Evolutionary conservation across 2,888 invertebrate species (phyloP).

Genomic region (Toxonevra muliebris): DNA sequence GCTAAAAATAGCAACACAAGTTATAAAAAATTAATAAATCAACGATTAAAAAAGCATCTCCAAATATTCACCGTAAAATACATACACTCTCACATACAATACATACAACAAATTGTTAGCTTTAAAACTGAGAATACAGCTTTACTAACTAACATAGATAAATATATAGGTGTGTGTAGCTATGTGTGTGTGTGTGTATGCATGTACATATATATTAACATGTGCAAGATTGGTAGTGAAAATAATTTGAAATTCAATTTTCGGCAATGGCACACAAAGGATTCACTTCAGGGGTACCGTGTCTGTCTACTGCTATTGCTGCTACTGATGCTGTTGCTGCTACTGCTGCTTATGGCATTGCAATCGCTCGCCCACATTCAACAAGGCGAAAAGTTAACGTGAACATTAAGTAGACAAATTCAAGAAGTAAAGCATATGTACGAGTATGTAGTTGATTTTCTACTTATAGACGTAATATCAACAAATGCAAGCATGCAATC

Average conservation of each 20-base stretch:
- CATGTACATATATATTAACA: background rate
- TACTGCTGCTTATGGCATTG: too few species aligned
- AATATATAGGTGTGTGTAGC: constrained; percentile 29
- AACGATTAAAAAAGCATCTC: constrained; percentile 7
- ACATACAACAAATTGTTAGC: background rate
- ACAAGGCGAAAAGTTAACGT: too few species aligned
- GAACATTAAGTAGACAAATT: too few species aligned
- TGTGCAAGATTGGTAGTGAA: constrained; percentile 23
- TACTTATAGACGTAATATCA: too few species aligned
- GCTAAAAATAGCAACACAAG: background rate
- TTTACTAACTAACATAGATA: constrained; percentile 29
- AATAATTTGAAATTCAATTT: constrained; percentile 55
- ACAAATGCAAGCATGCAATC: too few species aligned
- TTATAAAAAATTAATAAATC: constrained; percentile 7
- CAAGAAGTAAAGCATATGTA: too few species aligned
- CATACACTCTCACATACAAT: background rate
- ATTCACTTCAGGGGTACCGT: constrained; percentile 27
- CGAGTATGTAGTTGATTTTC: too few species aligned
- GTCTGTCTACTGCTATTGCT: constrained; percentile 11
- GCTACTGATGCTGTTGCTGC: constrained; percentile 25
- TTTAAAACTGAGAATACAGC: constrained; percentile 5
- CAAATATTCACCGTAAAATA: background rate
- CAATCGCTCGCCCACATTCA: too few species aligned
- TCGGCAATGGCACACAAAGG: constrained; percentile 51
- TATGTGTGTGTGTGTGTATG: constrained; percentile 20